Evolutionary conservation across 2,888 invertebrate species (phyloP), one percentile per base, ranked within the genome.

Genomic region (Tipula confusa): DNA sequence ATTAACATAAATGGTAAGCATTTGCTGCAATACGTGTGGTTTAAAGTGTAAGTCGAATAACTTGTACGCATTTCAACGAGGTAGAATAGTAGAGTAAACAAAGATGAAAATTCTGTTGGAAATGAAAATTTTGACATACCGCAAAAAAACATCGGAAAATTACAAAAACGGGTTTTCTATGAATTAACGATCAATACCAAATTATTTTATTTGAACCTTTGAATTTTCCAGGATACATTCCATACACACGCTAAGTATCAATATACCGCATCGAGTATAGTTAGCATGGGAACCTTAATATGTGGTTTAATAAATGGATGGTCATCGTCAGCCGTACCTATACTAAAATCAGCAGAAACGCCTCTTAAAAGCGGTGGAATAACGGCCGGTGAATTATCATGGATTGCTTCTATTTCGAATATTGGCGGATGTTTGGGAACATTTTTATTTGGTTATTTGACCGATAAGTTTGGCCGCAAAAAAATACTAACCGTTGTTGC

Each of bases 341-440:
- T 86, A 84, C 84, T 89, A 64, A 87, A 87, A 82, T 87, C 87
- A 2, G 11, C 13, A 0, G 83, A 85, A 1, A 83, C 85, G 7
- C 85, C 85, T 82, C 80, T 86, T 83, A 43, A 36, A 18, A 48
- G 82, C 5, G 85, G 85, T 3, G 82, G 83, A 83, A 79, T 85
- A 29, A 85, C 86, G 64, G 87, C 88, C 4, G 84, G 87, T 2
- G 86, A 89, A 84, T 86, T 87, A 1, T 89, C 89, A 28, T 89
- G 89, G 89, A 85, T 89, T 80, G 89, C 88, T 0, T 86, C 89
- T 0, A 24, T 87, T 1, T 84, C 88, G 79, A 86, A 87, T 84
- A 81, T 88, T 24, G 89, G 89, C 15, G 88, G 88, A 9, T 24
- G 89, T 0, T 29, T 85, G 13, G 89, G 89, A 1, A 89, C 88